Evolutionary conservation across 1,140 invertebrate genomes (phyloP), one percentile per base, ranked within the genome.

Genomic region (Aphaenogaster ashmeadi): DNA sequence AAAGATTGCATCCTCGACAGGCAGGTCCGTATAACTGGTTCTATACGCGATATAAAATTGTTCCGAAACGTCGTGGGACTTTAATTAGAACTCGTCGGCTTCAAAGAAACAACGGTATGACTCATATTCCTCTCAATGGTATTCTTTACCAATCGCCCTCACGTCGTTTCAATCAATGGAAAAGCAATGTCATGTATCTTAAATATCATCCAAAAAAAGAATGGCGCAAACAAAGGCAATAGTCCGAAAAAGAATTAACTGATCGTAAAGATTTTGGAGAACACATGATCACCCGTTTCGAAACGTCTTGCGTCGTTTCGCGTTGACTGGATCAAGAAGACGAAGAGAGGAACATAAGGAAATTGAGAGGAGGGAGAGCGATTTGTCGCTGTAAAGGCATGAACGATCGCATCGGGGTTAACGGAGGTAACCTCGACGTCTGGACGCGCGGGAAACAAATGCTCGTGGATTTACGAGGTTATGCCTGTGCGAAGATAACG

Each of bases 351-450:
- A 64, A 50, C 38, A 11, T 15, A 52, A 54, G 44, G 64, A 50
- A 79, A 60, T 54, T 21, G 52, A 50, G 67, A 77, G 80, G 41
- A 64, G 81, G 78, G 78, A 47, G 67, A 91, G 87, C 89, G 90
- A 91, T 91, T 91, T 90, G 90, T 91, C 89, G 90, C 83, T 91
- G 90, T 91, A 91, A 87, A 88, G 89, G 66, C 44, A 91, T 90
- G 90, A 91, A 88, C 89, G 90, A 91, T 91, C 77, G 87, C 89
- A 90, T 90, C 87, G 77, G 83, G 90, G 89, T 91, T 91, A 91
- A 90, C 89, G 84, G 79, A 79, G 87, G 84, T 91, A 89, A 91
- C 84, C 89, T 56, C 72, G 90, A 89, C 79, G 87, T 89, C 79
- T 75, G 56, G 58, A 60, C 77, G 75, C 72, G 56, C 83, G 52